Percentiles rank a stretch among this genome's conserved stretches.
phyloP scores from a whole-genome alignment of 2,797 vertebrate genomes.

The Anableps anableps region DNA sequence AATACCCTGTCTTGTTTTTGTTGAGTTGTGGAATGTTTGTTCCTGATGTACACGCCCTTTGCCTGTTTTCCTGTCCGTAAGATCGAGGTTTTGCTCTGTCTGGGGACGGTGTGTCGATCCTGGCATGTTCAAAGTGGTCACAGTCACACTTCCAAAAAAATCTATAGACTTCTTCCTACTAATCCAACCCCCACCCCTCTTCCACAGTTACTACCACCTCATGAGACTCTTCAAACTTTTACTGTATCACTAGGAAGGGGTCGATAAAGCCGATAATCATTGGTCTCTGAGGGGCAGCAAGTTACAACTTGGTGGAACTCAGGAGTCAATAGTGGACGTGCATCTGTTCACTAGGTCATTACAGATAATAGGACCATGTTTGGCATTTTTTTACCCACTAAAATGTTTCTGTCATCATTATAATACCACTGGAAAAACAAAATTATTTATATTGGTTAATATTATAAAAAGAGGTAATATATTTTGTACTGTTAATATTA shows the following conservation, averaged over 20 bases:
- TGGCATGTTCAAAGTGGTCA: slow-evolving; percentile 75
- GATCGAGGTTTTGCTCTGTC: slow-evolving; percentile 47
- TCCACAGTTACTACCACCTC: slow-evolving; percentile 34
- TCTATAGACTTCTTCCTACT: slow-evolving; percentile 51
- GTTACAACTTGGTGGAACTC: slow-evolving; percentile 10
- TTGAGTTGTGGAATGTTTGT: slow-evolving; percentile 68
- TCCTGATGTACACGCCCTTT: slow-evolving; percentile 55
- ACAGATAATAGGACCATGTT: slow-evolving; percentile 16
- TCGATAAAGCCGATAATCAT: slow-evolving; percentile 74
- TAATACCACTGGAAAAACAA: background rate
- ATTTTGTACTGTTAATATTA: background rate
- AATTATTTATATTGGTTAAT: background rate
- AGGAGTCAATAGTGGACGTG: slow-evolving; percentile 24
- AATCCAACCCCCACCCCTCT: slow-evolving; percentile 18
- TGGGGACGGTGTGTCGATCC: slow-evolving; percentile 69
- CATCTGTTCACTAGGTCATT: slow-evolving; percentile 28
- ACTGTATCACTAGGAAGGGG: slow-evolving; percentile 53
- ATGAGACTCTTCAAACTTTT: slow-evolving; percentile 58
- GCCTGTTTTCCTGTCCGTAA: slow-evolving; percentile 39
- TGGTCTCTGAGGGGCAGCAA: slow-evolving; percentile 35
- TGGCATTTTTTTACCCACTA: background rate
- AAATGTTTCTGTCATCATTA: background rate
- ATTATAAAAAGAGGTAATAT: background rate
- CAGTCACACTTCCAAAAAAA: slow-evolving; percentile 66
- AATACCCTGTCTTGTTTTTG: slow-evolving; percentile 74